These are phyloP conservation scores for Drosophila longiperda DNA, from an alignment of 2,888 invertebrate species.

Conservation along the genomic window DNA sequence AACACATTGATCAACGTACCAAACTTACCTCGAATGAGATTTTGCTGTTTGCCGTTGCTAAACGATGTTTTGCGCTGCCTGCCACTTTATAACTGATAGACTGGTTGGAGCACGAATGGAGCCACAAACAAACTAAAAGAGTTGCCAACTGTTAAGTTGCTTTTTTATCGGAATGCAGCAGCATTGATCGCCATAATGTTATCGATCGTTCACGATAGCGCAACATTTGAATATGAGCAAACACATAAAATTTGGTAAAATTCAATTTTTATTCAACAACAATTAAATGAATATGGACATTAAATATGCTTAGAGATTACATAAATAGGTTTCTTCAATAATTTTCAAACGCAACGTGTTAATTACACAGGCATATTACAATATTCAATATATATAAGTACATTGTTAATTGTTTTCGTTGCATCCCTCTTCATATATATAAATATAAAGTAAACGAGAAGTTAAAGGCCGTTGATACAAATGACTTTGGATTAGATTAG, in stretches of 20 bases:
- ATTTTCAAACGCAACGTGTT: slow-evolving; percentile 36
- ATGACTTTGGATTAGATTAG: slow-evolving; percentile 77
- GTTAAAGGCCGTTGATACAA: slow-evolving; percentile 79
- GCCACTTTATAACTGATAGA: slow-evolving; percentile 62
- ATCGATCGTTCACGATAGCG: slow-evolving; percentile 24
- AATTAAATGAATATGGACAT: slow-evolving; percentile 78
- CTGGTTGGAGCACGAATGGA: slow-evolving; percentile 24
- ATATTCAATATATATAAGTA: slow-evolving; percentile 70
- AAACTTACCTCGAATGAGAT: slow-evolving; percentile 47
- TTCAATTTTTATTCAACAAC: slow-evolving; percentile 76
- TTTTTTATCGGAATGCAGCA: slow-evolving; percentile 23
- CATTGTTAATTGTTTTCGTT: slow-evolving; percentile 78
- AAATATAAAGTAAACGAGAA: slow-evolving; percentile 76
- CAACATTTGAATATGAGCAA: neutral
- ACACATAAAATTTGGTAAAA: slow-evolving; percentile 59
- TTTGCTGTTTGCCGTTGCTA: slow-evolving; percentile 7
- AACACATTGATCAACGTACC: neutral
- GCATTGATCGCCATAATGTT: neutral
- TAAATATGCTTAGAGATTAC: slow-evolving; percentile 78
- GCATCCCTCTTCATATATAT: slow-evolving; percentile 60
- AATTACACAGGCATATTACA: slow-evolving; percentile 64
- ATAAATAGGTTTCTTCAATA: slow-evolving; percentile 67
- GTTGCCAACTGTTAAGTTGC: slow-evolving; percentile 31
- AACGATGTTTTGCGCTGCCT: slow-evolving; percentile 43
- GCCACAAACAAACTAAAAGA: slow-evolving; percentile 6